phyloP scores from a whole-genome alignment of 2,113 vertebrate species.

The Dicentrarchus labrax region DNA sequence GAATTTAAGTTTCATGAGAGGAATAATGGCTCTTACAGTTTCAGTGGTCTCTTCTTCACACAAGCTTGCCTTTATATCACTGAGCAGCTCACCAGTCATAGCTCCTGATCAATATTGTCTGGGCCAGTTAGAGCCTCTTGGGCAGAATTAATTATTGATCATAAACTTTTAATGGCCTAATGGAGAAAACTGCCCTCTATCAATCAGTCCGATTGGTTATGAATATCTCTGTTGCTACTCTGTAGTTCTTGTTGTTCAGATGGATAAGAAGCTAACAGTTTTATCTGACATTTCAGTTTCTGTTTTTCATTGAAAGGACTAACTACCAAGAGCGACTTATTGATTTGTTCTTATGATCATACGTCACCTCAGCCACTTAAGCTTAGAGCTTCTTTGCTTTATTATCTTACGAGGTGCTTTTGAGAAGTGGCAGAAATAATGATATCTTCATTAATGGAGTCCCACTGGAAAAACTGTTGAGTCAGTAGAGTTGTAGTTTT shows the following conservation, averaged over 20 bases:
- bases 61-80: constrained; percentile 20
- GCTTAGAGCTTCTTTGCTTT: background rate
- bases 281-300: constrained; percentile 29
- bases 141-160: constrained; percentile 56
- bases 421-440: background rate
- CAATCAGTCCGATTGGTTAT: constrained; percentile 26
- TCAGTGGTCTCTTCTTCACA: constrained; percentile 6
- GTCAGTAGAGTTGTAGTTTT: background rate
- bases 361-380: background rate
- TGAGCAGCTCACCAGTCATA: constrained; percentile 42
- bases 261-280: constrained; percentile 4
- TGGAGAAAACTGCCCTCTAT: constrained; percentile 21
- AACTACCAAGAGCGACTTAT: background rate
- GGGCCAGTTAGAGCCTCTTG: constrained; percentile 44
- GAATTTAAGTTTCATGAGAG: background rate
- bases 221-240: background rate
- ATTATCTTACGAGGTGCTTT: background rate
- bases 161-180: constrained; percentile 51
- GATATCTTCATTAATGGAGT: background rate
- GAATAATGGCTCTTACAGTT: constrained; percentile 8
- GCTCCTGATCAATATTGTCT: constrained; percentile 52
- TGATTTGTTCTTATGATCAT: constrained; percentile 15
- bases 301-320: background rate
- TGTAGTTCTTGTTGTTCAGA: background rate
- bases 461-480: background rate